These are phyloP conservation scores for Pammene fasciana DNA, from an alignment of 2,888 invertebrate genomes.

Conservation along the genomic window DNA sequence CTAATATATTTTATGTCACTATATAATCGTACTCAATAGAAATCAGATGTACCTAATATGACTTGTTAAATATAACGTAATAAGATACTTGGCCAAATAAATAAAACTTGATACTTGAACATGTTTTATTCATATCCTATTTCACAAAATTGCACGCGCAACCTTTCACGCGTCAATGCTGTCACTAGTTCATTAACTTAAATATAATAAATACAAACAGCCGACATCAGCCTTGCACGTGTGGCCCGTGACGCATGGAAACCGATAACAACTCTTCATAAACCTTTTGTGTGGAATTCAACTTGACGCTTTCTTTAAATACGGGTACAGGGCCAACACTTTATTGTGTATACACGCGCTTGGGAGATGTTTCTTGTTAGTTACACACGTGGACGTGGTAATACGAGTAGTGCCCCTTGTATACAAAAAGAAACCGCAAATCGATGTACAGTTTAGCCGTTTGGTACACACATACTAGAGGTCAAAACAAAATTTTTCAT, in stretches of 20 bases:
- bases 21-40: no score
- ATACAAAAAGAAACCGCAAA: no score
- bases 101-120: background rate
- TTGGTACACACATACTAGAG: no score
- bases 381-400: background rate
- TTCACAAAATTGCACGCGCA: background rate
- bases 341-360: slow-evolving; percentile 25
- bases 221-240: slow-evolving; percentile 19
- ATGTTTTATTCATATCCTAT: background rate
- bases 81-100: background rate
- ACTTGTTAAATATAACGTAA: no score
- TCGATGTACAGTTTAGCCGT: no score
- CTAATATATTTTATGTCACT: no score
- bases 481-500: no score
- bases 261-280: slow-evolving; percentile 9
- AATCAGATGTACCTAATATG: no score
- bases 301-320: slow-evolving; percentile 7
- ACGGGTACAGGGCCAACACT: background rate
- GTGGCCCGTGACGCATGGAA: slow-evolving; percentile 19
- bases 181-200: slow-evolving; percentile 1
- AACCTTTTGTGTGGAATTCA: slow-evolving; percentile 11
- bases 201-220: slow-evolving; percentile 5
- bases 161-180: background rate
- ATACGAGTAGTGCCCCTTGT: no score
- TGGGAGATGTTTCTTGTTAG: background rate